A percentile compares a stretch with the other conserved stretches of the same genome.
phyloP scores from a whole-genome alignment of 1,140 invertebrate species.

The Nasonia vitripennis region DNA sequence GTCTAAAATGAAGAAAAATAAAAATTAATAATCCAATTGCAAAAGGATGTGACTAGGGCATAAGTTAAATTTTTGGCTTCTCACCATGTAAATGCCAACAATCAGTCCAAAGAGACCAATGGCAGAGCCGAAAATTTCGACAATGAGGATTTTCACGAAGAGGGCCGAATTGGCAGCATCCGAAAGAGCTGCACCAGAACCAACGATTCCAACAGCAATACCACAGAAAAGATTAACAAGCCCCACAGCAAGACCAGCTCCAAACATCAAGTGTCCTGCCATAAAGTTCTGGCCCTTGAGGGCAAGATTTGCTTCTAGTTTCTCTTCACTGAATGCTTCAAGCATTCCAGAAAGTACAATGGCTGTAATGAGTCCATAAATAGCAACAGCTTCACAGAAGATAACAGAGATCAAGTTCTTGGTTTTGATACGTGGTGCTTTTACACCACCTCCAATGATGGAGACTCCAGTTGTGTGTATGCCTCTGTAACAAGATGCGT shows the following conservation, averaged over 20 bases:
- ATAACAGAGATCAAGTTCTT: conserved; percentile 99
- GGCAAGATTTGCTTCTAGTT: conserved; percentile 51
- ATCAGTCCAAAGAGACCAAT: conserved; percentile 99
- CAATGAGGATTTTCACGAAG: conserved; percentile 98
- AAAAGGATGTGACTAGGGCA: neutral
- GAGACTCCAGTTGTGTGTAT: conserved; percentile 97
- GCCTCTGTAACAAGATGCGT: conserved; percentile 76
- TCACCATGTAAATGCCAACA: conserved; percentile 93
- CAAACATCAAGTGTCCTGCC: conserved; percentile 95
- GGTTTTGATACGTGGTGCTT: conserved; percentile 98
- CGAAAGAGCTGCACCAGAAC: conserved; percentile 94
- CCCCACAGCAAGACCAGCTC: conserved; percentile 95
- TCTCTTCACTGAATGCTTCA: conserved; percentile 75
- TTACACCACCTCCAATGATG: conserved; percentile 98
- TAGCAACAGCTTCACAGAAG: conserved; percentile 99
- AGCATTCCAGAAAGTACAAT: conserved; percentile 94
- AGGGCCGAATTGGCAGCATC: conserved; percentile 96
- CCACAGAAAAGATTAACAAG: conserved; percentile 97
- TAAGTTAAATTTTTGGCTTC: neutral
- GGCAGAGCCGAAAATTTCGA: conserved; percentile 98
- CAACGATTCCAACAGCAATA: conserved; percentile 96
- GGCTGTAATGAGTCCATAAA: conserved; percentile 98
- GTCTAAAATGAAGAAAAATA: conserved; percentile 66
- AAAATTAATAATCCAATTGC: neutral
- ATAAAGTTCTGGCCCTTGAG: conserved; percentile 80